Conservation (phyloP, 1,140 invertebrate species). For the Cotesia glomerata region DNA sequence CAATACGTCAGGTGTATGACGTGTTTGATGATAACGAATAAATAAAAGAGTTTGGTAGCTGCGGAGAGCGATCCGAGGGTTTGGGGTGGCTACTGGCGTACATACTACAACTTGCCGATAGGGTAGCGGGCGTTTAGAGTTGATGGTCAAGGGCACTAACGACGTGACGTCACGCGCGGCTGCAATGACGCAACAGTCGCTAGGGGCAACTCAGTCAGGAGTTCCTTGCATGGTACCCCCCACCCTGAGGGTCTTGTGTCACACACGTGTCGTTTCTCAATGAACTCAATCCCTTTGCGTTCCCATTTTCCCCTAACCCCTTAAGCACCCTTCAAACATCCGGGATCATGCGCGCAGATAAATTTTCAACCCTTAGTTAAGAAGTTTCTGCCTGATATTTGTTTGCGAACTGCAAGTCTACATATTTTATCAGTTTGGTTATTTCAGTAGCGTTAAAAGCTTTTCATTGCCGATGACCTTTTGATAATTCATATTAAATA, state of each 20-base stretch:
- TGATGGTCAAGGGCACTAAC: slow-evolving; percentile 35
- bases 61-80: neutral
- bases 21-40: neutral
- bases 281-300: slow-evolving; percentile 20
- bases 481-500: slow-evolving; percentile 14
- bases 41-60: neutral
- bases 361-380: neutral
- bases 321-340: neutral
- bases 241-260: slow-evolving; percentile 13
- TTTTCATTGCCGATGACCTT: slow-evolving; percentile 15
- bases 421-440: neutral
- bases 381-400: neutral
- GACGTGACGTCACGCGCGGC: slow-evolving; percentile 37
- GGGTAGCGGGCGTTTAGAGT: slow-evolving; percentile 13
- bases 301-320: slow-evolving; percentile 5
- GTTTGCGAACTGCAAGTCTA: neutral
- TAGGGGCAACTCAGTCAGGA: slow-evolving; percentile 30
- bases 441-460: neutral
- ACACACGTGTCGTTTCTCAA: slow-evolving; percentile 39
- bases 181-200: slow-evolving; percentile 38
- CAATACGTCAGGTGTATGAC: slow-evolving; percentile 7
- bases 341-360: neutral
- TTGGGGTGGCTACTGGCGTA: slow-evolving; percentile 1
- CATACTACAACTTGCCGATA: neutral
- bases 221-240: slow-evolving; percentile 31